Conservation (phyloP, 1,140 invertebrate species). For the Homalodisca vitripennis region DNA sequence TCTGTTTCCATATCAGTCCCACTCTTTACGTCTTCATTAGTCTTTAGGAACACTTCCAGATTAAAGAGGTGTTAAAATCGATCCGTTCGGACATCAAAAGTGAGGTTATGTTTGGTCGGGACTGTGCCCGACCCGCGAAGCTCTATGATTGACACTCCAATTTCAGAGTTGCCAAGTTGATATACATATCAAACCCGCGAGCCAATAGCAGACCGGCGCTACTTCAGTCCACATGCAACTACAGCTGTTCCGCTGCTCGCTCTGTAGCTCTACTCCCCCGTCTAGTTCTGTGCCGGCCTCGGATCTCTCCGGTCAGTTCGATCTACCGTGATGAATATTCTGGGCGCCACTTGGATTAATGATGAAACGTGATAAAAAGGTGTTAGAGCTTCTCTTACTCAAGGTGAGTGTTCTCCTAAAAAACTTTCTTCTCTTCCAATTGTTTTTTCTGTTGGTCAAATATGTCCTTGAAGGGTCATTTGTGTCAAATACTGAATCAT, state of each 20-base stretch:
- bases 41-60: too few species aligned
- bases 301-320: not conserved
- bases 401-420: not conserved
- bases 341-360: not conserved
- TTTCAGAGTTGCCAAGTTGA: constrained; percentile 21
- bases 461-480: not conserved
- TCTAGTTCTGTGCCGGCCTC: not conserved
- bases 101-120: constrained; percentile 7
- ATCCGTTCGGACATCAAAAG: too few species aligned
- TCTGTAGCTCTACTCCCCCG: too few species aligned
- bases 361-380: constrained; percentile 24
- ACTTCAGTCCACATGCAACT: not conserved
- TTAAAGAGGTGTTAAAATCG: too few species aligned
- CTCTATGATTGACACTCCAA: constrained; percentile 25
- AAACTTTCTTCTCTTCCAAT: not conserved
- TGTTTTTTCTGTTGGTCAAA: not conserved
- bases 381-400: not conserved
- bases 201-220: not conserved
- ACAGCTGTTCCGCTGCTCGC: not conserved
- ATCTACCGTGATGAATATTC: constrained; percentile 1
- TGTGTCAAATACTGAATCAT: not conserved
- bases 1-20: too few species aligned
- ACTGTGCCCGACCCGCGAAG: too few species aligned
- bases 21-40: too few species aligned
- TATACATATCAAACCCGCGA: constrained; percentile 14